These are phyloP conservation scores for Electrophaes corylata DNA, from an alignment of 2,888 invertebrate genomes.

Conservation along the genomic window DNA sequence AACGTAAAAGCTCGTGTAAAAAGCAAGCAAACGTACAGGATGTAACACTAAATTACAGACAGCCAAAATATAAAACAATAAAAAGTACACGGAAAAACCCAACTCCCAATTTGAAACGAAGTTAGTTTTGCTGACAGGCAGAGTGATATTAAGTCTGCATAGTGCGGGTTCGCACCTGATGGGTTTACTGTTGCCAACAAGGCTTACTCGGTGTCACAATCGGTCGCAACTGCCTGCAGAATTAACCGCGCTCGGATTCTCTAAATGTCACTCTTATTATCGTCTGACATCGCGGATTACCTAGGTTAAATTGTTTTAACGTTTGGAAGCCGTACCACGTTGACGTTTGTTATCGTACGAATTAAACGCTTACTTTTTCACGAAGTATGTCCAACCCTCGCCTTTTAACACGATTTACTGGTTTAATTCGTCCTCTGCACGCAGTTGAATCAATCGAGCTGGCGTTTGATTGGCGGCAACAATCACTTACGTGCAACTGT, in stretches of 20 bases:
- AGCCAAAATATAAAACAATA: background rate
- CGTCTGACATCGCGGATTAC: conserved; percentile 81
- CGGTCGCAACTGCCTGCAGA: conserved; percentile 74
- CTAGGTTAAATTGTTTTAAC: conserved; percentile 82
- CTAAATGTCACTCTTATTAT: conserved; percentile 84
- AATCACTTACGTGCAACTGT: conserved; percentile 77
- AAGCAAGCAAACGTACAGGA: background rate
- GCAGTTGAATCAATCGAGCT: conserved; percentile 63
- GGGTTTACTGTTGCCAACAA: conserved; percentile 76
- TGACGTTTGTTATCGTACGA: conserved; percentile 70
- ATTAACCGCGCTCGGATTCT: conserved; percentile 76
- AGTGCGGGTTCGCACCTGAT: conserved; percentile 68
- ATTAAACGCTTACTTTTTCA: conserved; percentile 62
- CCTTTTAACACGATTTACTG: conserved; percentile 59
- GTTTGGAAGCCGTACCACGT: conserved; percentile 71
- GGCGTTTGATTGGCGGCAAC: conserved; percentile 78
- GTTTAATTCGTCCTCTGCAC: conserved; percentile 58
- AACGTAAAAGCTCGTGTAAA: too few species aligned
- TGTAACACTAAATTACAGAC: too few species aligned
- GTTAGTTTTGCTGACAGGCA: conserved; percentile 48
- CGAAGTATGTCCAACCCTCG: conserved; percentile 44
- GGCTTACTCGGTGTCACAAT: conserved; percentile 80
- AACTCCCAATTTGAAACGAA: conserved; percentile 40
- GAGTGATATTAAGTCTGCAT: conserved; percentile 61
- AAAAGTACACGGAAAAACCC: background rate